Evolutionary conservation across 2,113 vertebrate genomes (phyloP), one percentile per base, ranked within the genome.

Genomic region (rat (Rattus norvegicus)): DNA sequence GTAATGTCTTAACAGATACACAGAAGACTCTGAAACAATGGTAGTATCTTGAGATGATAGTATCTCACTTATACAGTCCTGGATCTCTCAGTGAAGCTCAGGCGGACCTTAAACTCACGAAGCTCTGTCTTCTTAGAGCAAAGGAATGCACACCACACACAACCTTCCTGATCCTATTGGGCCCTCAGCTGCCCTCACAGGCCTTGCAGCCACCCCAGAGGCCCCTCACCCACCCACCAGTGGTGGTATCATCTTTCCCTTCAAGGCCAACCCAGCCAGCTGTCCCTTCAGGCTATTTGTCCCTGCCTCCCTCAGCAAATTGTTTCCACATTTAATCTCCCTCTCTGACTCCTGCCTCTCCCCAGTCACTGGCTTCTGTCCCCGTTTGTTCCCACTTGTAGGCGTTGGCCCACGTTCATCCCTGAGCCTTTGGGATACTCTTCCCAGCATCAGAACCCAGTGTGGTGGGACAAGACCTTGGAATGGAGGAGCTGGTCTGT

Each of bases 311-410:
- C 92, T 73, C 86, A 10, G 75, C 90, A 92, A 75, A 76, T 56
- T 80, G 84, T 93, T 92, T 93, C 90, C 92, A 96, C 92, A 63
- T 93, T 85, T 92, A 65, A 76, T 85, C 65, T 69, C 70, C 63
- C 90, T 59, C 88, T 65, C 7, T 36, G 16, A 7, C 47, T 22
- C 49, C 28, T 73, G 91, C 70, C 67, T 95, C 73, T 90, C 80
- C 61, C 54, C 26, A 0, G 14, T 26, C 70, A 1, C 39, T 79
- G 88, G 49, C 65, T 76, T 26, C 84, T 24, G 63, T 92, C 91
- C 30, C 91, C 47, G 7, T 5, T 20, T 47, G 75, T 56, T 76
- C 90, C 92, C 85, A 47, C 22, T 75, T 13, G 65, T 76, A 72
- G 88, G 47, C 85, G 8, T 0, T 59, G 39, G 90, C 56, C 75